Evolutionary conservation across 2,113 vertebrate genomes (phyloP).

Genomic region (Siniperca chuatsi): DNA sequence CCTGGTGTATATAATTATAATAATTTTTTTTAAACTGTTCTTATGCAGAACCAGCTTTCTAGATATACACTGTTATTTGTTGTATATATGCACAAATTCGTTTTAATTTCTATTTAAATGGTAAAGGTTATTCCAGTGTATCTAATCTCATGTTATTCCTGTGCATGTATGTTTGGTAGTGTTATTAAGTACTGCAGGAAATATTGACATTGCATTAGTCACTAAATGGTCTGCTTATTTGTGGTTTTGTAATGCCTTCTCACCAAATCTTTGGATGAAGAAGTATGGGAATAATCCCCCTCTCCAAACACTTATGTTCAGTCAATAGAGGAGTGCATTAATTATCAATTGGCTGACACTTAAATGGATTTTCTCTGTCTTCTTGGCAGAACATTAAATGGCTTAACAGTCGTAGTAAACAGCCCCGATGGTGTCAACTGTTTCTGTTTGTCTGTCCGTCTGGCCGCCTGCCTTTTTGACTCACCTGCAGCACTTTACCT

Average conservation of each 20-base stretch:
- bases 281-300: slow-evolving; percentile 53
- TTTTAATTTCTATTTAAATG: background rate
- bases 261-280: slow-evolving; percentile 59
- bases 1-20: background rate
- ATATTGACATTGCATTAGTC: slow-evolving; percentile 28
- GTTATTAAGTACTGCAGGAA: slow-evolving; percentile 17
- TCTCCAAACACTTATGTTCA: slow-evolving; percentile 35
- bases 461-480: slow-evolving; percentile 75
- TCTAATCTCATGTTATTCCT: background rate
- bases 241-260: slow-evolving; percentile 42
- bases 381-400: slow-evolving; percentile 67
- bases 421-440: slow-evolving; percentile 36
- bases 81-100: background rate
- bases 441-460: slow-evolving; percentile 59
- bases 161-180: slow-evolving; percentile 10
- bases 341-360: slow-evolving; percentile 57
- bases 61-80: background rate
- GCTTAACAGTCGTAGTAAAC: slow-evolving; percentile 54
- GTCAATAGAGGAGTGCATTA: slow-evolving; percentile 62
- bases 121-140: background rate
- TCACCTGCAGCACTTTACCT: slow-evolving; percentile 81
- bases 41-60: background rate
- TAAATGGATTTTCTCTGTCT: slow-evolving; percentile 63
- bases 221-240: slow-evolving; percentile 41
- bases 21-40: background rate